These are phyloP conservation scores for Notolabrus celidotus DNA, from an alignment of 2,797 vertebrate genomes.

Conservation along the genomic window DNA sequence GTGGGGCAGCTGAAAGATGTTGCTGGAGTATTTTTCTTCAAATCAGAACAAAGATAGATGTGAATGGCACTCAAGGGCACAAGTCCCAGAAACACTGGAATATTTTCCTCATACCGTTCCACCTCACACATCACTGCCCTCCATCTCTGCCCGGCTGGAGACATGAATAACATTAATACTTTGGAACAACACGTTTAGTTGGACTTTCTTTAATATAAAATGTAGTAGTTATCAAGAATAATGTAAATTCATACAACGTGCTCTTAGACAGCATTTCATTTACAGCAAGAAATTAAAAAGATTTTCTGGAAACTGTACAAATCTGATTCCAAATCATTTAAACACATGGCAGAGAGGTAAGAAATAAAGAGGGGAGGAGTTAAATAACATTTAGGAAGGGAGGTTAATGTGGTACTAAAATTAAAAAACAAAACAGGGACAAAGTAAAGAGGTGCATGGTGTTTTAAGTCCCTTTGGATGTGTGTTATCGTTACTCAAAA, in stretches of 20 bases:
- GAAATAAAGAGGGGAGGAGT: slow-evolving; percentile 9
- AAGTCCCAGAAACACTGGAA: slow-evolving; percentile 37
- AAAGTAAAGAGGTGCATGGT: not conserved
- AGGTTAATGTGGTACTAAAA: slow-evolving; percentile 16
- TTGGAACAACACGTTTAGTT: slow-evolving; percentile 26
- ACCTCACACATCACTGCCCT: slow-evolving; percentile 15
- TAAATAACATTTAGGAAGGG: slow-evolving; percentile 8
- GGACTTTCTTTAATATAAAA: slow-evolving; percentile 73
- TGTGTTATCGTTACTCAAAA: slow-evolving; percentile 11
- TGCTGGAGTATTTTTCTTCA: slow-evolving; percentile 27
- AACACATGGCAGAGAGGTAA: slow-evolving; percentile 30
- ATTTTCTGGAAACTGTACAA: slow-evolving; percentile 52
- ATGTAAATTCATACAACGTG: slow-evolving; percentile 57
- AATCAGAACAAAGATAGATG: slow-evolving; percentile 23
- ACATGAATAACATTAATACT: not conserved
- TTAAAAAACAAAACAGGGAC: slow-evolving; percentile 7
- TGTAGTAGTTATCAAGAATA: slow-evolving; percentile 65
- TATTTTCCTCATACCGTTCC: slow-evolving; percentile 24
- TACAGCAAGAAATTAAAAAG: slow-evolving; percentile 64
- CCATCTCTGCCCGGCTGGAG: not conserved
- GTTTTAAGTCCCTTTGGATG: slow-evolving; percentile 24
- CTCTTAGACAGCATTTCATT: slow-evolving; percentile 65
- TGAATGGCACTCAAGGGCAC: slow-evolving; percentile 49
- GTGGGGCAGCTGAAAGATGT: slow-evolving; percentile 30
- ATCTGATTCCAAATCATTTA: slow-evolving; percentile 53